Evolutionary conservation across 2,888 invertebrate genomes (phyloP).

Genomic region (Scelioninae gen. 2): DNA sequence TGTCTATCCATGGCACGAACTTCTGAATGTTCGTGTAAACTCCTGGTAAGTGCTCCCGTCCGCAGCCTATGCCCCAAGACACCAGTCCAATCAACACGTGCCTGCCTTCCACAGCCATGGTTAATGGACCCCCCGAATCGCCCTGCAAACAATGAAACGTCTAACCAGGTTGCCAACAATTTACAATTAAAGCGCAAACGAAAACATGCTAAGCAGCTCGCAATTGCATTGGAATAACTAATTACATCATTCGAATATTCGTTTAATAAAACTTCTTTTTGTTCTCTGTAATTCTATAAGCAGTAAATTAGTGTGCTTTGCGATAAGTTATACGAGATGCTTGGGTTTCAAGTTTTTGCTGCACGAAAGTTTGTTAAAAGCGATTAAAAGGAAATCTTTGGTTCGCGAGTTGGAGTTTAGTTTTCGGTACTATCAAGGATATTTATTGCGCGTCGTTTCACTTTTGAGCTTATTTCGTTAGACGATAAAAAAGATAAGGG

Average conservation of each 20-base stretch:
- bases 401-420: conserved; percentile 1
- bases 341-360: conserved; percentile 2
- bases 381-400: conserved; percentile 24
- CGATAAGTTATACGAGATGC: conserved; percentile 12
- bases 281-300: background rate
- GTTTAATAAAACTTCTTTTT: conserved; percentile 15
- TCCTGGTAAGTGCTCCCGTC: conserved; percentile 91
- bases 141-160: conserved; percentile 71
- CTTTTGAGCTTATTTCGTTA: conserved; percentile 1
- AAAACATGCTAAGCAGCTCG: conserved; percentile 9
- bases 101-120: conserved; percentile 88
- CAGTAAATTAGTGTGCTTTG: conserved; percentile 21
- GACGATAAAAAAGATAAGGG: background rate
- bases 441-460: conserved; percentile 2
- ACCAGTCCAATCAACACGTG: conserved; percentile 92
- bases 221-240: conserved; percentile 18
- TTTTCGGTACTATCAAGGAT: background rate
- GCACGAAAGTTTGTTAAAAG: conserved; percentile 8
- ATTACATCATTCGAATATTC: conserved; percentile 21
- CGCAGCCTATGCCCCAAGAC: conserved; percentile 93
- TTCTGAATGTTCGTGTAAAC: conserved; percentile 95
- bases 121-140: conserved; percentile 91
- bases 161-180: conserved; percentile 25
- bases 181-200: conserved; percentile 29
- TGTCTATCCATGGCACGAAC: conserved; percentile 94